Conservation (phyloP, 2,888 invertebrate species). For the Acronicta leporina region DNA sequence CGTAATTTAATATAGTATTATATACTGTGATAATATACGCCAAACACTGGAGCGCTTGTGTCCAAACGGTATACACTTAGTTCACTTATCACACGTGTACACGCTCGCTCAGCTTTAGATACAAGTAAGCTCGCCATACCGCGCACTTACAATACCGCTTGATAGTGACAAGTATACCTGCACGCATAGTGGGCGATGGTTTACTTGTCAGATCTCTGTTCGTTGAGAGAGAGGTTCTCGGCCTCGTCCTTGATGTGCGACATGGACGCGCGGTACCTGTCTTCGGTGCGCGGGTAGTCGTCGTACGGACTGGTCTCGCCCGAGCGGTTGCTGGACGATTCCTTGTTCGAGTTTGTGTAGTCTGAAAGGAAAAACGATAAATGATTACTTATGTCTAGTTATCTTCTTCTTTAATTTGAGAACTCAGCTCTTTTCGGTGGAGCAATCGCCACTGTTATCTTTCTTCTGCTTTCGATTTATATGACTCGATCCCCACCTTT, state of each 20-base stretch:
- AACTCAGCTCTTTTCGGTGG: no score
- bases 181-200: slow-evolving; percentile 7
- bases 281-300: slow-evolving; percentile 80
- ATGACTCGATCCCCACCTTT: no score
- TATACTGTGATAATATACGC: slow-evolving; percentile 61
- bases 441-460: no score
- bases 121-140: slow-evolving; percentile 13
- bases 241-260: slow-evolving; percentile 86
- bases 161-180: background rate
- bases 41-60: slow-evolving; percentile 54
- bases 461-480: no score
- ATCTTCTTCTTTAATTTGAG: no score
- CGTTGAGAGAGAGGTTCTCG: slow-evolving; percentile 86
- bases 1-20: slow-evolving; percentile 76
- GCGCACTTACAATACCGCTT: slow-evolving; percentile 3
- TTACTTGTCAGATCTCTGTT: slow-evolving; percentile 86
- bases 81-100: slow-evolving; percentile 47
- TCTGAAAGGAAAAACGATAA: slow-evolving; percentile 58
- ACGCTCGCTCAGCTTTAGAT: slow-evolving; percentile 17
- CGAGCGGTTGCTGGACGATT: slow-evolving; percentile 81
- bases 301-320: slow-evolving; percentile 84
- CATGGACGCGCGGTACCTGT: slow-evolving; percentile 80
- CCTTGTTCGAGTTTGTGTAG: slow-evolving; percentile 80
- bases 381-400: no score
- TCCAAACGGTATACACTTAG: slow-evolving; percentile 34